These are phyloP conservation scores for Caenorhabditis uteleia DNA, from an alignment of 2,888 invertebrate genomes.

Conservation along the genomic window DNA sequence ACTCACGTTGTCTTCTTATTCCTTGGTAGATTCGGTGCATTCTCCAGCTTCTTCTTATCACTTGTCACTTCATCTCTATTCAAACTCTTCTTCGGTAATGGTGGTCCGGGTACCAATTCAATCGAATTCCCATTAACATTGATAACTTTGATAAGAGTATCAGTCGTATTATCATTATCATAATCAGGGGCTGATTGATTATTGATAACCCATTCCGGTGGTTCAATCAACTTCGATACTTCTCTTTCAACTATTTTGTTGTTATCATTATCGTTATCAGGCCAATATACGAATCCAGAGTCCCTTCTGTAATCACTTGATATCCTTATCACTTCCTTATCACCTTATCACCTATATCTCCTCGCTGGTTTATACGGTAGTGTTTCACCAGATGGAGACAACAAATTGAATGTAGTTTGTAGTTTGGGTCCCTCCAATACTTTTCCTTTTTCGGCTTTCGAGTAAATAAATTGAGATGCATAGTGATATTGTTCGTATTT, in stretches of 20 bases:
- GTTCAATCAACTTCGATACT: no score
- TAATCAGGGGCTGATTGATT: no score
- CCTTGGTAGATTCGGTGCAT: constrained; percentile 22
- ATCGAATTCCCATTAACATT: constrained; percentile 17
- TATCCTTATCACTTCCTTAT: background rate
- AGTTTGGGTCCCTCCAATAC: constrained; percentile 48
- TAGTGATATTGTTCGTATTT: constrained; percentile 63
- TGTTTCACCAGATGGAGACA: constrained; percentile 43
- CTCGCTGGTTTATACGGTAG: constrained; percentile 35
- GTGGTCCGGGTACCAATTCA: constrained; percentile 16
- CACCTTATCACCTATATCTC: background rate
- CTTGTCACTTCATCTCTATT: constrained; percentile 26
- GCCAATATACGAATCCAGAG: constrained; percentile 25
- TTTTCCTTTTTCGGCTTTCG: constrained; percentile 65
- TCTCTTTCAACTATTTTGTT: no score
- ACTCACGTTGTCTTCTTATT: constrained; percentile 28
- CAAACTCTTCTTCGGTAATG: constrained; percentile 17
- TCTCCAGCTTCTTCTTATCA: constrained; percentile 10
- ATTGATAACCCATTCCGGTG: no score
- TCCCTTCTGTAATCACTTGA: background rate
- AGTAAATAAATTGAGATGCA: constrained; percentile 63
- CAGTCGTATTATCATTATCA: no score
- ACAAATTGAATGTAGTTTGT: constrained; percentile 33
- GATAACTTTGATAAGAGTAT: no score
- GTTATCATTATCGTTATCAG: no score